Base-by-base conservation (phyloP, 1,140 invertebrate genomes). In the Polyergus mexicanus region DNA sequence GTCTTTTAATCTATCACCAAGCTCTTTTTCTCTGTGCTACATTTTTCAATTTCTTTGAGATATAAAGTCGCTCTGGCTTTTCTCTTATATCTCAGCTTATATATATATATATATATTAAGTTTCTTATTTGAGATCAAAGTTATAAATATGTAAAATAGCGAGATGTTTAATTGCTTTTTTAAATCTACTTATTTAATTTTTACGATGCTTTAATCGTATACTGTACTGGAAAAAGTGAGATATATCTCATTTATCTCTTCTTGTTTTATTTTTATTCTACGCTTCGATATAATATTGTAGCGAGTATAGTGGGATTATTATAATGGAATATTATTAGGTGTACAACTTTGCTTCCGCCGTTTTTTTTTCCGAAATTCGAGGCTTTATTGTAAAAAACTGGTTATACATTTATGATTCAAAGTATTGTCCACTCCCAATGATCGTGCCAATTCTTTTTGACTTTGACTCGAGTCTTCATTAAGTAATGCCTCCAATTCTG, bases 1-100 rank as follows among this genome's bases (percentile, higher is more conserved):
- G 35, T 75, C 25, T 84, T 76, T 76, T 38, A 84, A 84, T 84
- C 38, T 84, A 22, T 25, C 1, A 51, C 19, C 5, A 19, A 66
- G 7, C 19, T 65, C 5, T 63, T 41, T 44, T 22, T 22, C 10
- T 16, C 4, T 16, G 10, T 32, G 28, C 41, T 66, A 7, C 7
- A 25, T 22, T 51, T 65, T 65, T 41, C 22, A 44, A 62, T 76
- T 47, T 60, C 56, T 76, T 76, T 62, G 35, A 71, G 35, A 6
- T 56, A 56, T 71, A 28, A 72, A 13, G 19, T 58, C 22, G 38
- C 69, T 69, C 22, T 1, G 6, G 56, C 35, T 41, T 28, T n/a
- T 44, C n/a, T 81, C 5, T 44, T 41, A 32, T 32, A n/a, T 38
- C 8, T 28, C 22, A 1, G 25, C 3, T 35, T 8, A 58, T 58